These are phyloP conservation scores for Daubentonia madagascariensis DNA, from an alignment of 2,113 vertebrate species.

Conservation along the genomic window DNA sequence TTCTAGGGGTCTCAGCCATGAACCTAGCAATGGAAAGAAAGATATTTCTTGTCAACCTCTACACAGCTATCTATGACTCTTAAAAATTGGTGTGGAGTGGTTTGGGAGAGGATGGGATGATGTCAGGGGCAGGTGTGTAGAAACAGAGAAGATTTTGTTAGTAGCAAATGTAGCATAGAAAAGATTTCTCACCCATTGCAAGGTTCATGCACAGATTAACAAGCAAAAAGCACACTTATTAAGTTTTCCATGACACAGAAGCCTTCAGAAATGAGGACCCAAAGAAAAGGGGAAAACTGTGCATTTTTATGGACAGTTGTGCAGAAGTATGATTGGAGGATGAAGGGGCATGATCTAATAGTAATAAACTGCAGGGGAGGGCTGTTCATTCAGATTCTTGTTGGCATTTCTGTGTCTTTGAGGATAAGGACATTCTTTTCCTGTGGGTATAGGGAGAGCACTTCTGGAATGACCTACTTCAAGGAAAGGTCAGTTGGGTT, in stretches of 20 bases:
- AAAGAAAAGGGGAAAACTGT: background rate
- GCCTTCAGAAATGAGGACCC: background rate
- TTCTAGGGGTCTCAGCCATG: background rate
- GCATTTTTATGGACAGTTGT: background rate
- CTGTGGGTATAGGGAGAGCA: background rate
- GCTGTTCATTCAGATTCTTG: background rate
- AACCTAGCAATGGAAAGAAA: background rate
- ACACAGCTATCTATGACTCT: background rate
- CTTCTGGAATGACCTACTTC: background rate
- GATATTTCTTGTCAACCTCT: background rate
- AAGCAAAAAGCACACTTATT: background rate
- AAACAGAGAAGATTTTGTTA: background rate
- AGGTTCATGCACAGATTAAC: background rate
- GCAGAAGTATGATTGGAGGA: background rate
- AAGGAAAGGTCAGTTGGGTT: background rate
- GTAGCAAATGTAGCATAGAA: background rate
- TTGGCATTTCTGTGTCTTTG: background rate
- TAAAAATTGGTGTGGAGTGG: background rate
- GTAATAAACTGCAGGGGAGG: background rate
- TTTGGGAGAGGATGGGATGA: background rate
- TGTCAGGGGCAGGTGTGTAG: background rate
- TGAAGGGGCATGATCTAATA: fast-evolving
- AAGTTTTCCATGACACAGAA: background rate
- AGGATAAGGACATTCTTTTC: background rate
- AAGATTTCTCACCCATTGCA: background rate